Base-by-base conservation (phyloP, 2,797 vertebrate species). In the Hyperoplus immaculatus region DNA sequence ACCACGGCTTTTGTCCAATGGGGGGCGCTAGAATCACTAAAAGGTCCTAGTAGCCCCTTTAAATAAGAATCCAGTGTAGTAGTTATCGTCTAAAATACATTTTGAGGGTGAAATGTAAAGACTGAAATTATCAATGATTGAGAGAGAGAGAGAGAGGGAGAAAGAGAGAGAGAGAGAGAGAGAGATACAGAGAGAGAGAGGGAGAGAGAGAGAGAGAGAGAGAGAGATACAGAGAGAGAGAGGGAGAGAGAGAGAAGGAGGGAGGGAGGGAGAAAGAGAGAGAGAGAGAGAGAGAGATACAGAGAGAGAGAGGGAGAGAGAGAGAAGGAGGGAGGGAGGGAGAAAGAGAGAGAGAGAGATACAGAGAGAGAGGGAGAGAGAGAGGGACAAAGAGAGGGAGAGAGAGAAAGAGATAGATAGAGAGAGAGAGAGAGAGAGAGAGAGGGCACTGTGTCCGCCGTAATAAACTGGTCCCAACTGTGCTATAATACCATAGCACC, bases 71-170 rank as follows among this genome's bases (percentile, higher is more conserved):
- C 15, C 15, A 55, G 39, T 15, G 42, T 47, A 39, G n/a, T 5
- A 50, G 36, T 18, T 67, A 5, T 0, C 7, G 18, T 62, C 43
- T 71, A 50, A 63, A 67, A 36, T 54, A 53, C 13, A 16, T 66
- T 60, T 69, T 39, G 43, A 78, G 21, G 42, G 38, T 18, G 46
- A 58, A 21, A 47, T 42, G 46, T 14, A 42, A 53, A 0, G 73
- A 78, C 74, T 83, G 82, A 77, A 84, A 87, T 79, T 84, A 83
- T 82, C 29, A 29, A 43, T 18, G 67, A 62, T 59, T 70, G 63
- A 57, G 60, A 58, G 77, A 42, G 14, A 62, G 61, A 72, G 63
- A 57, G 60, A 56, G 77, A 42, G 14, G n/a, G n/a, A n/a, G n/a
- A n/a, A n/a, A n/a, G n/a, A 21, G 21, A 1, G 21, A 21, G 63